phyloP scores from a whole-genome alignment of 1,140 invertebrate genomes.

The Drosophila biarmipes region DNA sequence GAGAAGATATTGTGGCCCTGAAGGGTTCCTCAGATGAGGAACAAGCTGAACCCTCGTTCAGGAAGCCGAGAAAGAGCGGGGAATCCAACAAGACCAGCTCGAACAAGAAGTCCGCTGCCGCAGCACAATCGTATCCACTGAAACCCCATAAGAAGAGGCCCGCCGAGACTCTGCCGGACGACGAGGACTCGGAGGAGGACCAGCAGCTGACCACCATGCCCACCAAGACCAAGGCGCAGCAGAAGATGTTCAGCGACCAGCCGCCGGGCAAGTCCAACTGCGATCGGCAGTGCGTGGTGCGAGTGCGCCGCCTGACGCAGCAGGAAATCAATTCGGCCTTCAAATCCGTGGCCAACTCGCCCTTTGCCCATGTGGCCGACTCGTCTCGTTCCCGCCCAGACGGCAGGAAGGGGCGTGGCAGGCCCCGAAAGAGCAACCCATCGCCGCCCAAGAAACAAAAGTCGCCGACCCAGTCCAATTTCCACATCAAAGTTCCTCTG shows the following conservation, averaged over 20 bases:
- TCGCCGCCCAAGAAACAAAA: constrained; percentile 28
- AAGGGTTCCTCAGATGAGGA: not conserved
- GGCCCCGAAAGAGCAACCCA: not conserved
- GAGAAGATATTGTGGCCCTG: not conserved
- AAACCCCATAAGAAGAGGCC: not conserved
- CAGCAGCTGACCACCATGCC: constrained; percentile 2
- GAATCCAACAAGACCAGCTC: not conserved
- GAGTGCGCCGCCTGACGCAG: constrained; percentile 1
- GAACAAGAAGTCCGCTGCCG: not conserved
- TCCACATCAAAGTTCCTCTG: constrained; percentile 40
- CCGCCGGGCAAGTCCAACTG: not conserved
- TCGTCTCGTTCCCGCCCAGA: not conserved
- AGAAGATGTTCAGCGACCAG: constrained; percentile 64
- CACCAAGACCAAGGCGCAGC: constrained; percentile 62
- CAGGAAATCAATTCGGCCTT: constrained; percentile 4
- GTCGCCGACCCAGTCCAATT: not conserved
- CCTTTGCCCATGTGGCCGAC: not conserved
- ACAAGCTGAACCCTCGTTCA: not conserved
- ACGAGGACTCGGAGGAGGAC: not conserved
- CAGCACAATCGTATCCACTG: too few species aligned
- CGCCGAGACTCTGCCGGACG: not conserved
- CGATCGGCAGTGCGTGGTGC: not conserved
- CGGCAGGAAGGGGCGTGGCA: not conserved
- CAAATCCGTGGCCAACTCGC: not conserved
- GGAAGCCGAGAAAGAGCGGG: not conserved